Evolutionary conservation across 1,140 invertebrate species (phyloP).

Genomic region (Megalopta genalis): DNA sequence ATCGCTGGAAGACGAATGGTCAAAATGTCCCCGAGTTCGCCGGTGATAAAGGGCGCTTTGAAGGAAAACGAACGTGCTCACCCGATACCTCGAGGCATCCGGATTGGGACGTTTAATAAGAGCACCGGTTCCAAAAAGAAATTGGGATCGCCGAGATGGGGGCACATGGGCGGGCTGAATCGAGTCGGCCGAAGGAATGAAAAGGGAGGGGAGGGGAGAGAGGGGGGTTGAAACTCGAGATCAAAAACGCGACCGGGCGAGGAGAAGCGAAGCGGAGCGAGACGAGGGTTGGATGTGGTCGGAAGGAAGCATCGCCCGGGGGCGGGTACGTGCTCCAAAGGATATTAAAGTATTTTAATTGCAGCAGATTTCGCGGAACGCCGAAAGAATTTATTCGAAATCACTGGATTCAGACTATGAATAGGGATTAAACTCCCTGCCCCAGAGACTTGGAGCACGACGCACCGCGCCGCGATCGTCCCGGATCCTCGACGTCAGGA

Average conservation of each 20-base stretch:
- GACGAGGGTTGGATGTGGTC: constrained; percentile 12
- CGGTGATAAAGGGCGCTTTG: constrained; percentile 56
- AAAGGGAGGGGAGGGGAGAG: too few species aligned
- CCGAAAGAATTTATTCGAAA: constrained; percentile 67
- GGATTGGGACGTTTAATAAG: constrained; percentile 66
- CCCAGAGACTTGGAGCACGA: neutral
- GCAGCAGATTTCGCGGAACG: constrained; percentile 64
- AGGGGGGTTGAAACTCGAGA: neutral
- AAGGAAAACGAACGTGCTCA: constrained; percentile 57
- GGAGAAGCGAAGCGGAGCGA: too few species aligned
- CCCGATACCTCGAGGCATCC: constrained; percentile 37
- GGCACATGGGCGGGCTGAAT: neutral
- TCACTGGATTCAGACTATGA: constrained; percentile 68
- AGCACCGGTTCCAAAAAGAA: constrained; percentile 57
- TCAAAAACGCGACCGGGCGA: constrained; percentile 4
- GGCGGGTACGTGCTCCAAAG: constrained; percentile 66
- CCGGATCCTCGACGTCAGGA: constrained; percentile 51
- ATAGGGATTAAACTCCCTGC: constrained; percentile 62
- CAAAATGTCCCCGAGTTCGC: constrained; percentile 27
- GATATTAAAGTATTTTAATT: constrained; percentile 72
- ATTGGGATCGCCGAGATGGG: constrained; percentile 28
- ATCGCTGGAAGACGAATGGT: constrained; percentile 40
- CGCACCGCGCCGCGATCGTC: constrained; percentile 8
- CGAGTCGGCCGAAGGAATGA: constrained; percentile 16
- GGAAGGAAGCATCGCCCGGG: constrained; percentile 50